Base-by-base conservation (phyloP, 2,797 vertebrate species). In the Pseudomugil tenellus region DNA sequence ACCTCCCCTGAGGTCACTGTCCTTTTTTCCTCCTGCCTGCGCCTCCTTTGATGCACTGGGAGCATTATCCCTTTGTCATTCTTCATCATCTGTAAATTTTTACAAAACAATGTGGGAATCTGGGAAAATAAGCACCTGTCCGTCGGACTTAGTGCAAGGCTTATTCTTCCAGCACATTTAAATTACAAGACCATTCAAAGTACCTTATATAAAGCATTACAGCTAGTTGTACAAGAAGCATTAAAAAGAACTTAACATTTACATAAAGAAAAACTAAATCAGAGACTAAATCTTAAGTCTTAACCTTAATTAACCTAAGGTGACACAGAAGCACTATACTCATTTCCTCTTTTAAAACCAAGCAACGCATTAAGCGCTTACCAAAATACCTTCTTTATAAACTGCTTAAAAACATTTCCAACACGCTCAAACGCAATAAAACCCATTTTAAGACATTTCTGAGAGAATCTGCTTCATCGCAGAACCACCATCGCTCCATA, bases 401-500 rank as follows among this genome's bases (percentile, higher is more conserved):
- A 88, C 84, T 79, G 80, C 84, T 86, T 87, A 83, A 70, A 80
- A 67, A 77, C 76, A 84, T 81, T 85, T 81, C 58, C 79, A 64
- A 81, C 76, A 77, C 79, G 73, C 86, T 66, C 81, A 86, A 74
- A 79, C 69, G 74, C 66, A 69, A 83, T 78, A 72, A 63, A 53
- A 72, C 59, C 52, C 23, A 59, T 62, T 79, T 76, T 48, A 74
- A 68, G 69, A 56, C 39, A 74, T 79, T 77, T 48, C 59, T 69
- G 54, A 28, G 72, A 56, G 43, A 84, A 84, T 64, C 67, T 60
- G 53, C 52, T 69, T 39, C 21, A 41, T 80, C 85, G 63, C 70
- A 79, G 84, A 90, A 87, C 58, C 23, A 17, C 35, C 46, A 39
- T 31, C 31, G 53, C 2, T 34, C 41, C 26, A 62, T 13, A 62